These are phyloP conservation scores for Automeris io DNA, from an alignment of 2,888 invertebrate genomes.

Conservation along the genomic window DNA sequence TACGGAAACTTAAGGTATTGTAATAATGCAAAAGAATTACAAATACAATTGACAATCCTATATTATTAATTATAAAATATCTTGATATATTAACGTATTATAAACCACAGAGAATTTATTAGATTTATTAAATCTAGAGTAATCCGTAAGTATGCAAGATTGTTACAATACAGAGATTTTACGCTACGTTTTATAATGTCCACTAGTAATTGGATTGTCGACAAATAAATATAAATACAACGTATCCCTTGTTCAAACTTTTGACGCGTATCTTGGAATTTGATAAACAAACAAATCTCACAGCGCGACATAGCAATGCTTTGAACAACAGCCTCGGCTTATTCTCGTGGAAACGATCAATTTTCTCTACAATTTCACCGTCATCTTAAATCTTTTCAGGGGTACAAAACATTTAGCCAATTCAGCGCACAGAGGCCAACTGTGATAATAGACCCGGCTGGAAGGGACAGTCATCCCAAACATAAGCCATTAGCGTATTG, in stretches of 20 bases:
- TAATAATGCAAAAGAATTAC: too few species aligned
- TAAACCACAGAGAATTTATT: too few species aligned
- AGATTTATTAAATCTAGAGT: too few species aligned
- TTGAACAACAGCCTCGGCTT: constrained; percentile 45
- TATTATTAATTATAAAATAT: too few species aligned
- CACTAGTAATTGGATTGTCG: too few species aligned
- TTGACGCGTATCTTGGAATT: background rate
- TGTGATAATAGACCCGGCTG: constrained; percentile 67
- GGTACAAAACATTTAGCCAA: constrained; percentile 74
- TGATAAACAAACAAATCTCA: background rate
- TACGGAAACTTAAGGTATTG: too few species aligned
- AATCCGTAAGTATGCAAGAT: too few species aligned
- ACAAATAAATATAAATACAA: too few species aligned
- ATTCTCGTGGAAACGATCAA: constrained; percentile 69
- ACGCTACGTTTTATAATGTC: too few species aligned
- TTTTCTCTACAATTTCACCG: constrained; percentile 74
- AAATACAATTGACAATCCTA: too few species aligned
- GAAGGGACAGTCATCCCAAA: constrained; percentile 67
- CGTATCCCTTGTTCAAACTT: background rate
- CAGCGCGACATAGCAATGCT: background rate
- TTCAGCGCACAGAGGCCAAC: constrained; percentile 63
- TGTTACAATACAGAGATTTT: too few species aligned
- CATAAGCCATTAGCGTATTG: constrained; percentile 73
- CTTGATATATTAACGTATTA: too few species aligned
- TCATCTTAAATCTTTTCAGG: constrained; percentile 71